phyloP scores from a whole-genome alignment of 2,888 invertebrate species.

The Bhutanitis thaidina region DNA sequence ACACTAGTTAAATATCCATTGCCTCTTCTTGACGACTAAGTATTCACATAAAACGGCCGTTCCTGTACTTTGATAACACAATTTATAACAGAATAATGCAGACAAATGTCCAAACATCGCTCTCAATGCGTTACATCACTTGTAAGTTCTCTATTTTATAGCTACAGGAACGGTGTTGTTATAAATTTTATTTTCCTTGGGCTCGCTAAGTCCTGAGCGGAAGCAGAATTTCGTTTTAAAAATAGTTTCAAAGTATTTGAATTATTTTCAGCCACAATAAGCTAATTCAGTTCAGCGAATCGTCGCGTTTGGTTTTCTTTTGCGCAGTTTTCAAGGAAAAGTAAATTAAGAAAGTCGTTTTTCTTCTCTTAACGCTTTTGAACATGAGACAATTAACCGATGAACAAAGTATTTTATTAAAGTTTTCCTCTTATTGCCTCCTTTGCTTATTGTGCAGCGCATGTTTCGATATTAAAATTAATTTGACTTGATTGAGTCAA shows the following conservation, averaged over 20 bases:
- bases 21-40: background rate
- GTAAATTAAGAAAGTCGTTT: too few relatives aligned
- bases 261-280: slow-evolving; percentile 13
- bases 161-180: background rate
- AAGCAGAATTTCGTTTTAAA: background rate
- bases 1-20: background rate
- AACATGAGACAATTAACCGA: too few relatives aligned
- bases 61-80: too few relatives aligned
- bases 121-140: slow-evolving; percentile 1
- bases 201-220: background rate
- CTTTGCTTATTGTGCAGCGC: too few relatives aligned
- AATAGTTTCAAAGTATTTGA: background rate
- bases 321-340: too few relatives aligned
- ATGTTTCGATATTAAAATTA: too few relatives aligned
- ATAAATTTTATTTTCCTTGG: slow-evolving; percentile 1
- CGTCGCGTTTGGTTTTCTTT: too few relatives aligned
- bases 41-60: too few relatives aligned
- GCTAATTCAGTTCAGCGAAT: background rate
- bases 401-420: too few relatives aligned
- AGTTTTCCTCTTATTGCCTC: too few relatives aligned
- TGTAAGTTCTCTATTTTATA: slow-evolving; percentile 8
- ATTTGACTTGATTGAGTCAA: too few relatives aligned
- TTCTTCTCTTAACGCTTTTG: too few relatives aligned
- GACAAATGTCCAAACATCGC: slow-evolving; percentile 5
- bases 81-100: background rate